Evolutionary conservation across 2,113 vertebrate species (phyloP), one percentile per base, ranked within the genome.

Genomic region (Ceratotherium simum): DNA sequence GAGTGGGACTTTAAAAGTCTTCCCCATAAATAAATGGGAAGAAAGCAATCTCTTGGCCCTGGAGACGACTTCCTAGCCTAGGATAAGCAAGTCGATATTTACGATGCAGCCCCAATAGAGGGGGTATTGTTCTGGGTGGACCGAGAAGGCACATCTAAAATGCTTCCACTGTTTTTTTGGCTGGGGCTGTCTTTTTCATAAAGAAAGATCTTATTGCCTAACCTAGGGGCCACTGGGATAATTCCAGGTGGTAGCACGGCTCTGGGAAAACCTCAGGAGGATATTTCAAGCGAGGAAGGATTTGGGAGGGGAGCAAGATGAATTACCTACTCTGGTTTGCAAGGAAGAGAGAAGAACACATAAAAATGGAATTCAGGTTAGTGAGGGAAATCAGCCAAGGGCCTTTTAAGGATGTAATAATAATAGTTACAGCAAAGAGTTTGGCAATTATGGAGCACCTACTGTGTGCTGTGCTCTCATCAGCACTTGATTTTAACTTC

Each of bases 81-180:
- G 78, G 89, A 94, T 79, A 96, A 95, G 91, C 81, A 60, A 54
- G 85, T 14, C 39, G 72, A 89, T 94, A 97, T 97, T 97, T 93
- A 96, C 25, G 65, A 89, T 0, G 1, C 65, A 42, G 94, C 21
- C 87, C 78, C 89, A 25, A 91, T 80, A 95, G 86, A 98, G 20
- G 58, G 88, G n/a, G 46, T 69, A 91, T 91, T 96, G 96, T 98
- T 91, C 60, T 56, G 95, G 72, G 42, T 2, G 58, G 73, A 39
- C 54, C 1, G 58, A 36, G n/a, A 3, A 39, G 62, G 64, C 29
- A 81, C 79, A 62, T 83, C 64, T 56, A 69, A 86, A 73, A 75
- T 0, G 11, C 64, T 31, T 42, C 3, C 13, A 8, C 67, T 72
- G 54, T 42, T 17, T 46, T 76, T 56, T 12, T 9, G 10, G 10